Conservation (phyloP, 2,113 vertebrate species). For the Xiphophorus maculatus region DNA sequence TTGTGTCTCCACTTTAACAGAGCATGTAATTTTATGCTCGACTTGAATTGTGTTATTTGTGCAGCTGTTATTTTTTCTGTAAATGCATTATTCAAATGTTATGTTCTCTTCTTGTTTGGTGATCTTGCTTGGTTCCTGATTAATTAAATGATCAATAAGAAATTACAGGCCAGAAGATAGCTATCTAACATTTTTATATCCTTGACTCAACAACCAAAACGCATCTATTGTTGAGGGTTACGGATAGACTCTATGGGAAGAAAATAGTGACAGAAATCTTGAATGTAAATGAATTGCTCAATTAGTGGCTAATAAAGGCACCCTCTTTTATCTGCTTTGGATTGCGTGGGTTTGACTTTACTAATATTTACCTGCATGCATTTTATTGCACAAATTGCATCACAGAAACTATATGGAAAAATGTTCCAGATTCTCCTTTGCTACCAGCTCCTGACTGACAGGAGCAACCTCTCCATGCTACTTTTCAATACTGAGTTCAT, state of each 20-base stretch:
- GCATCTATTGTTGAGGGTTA: no score
- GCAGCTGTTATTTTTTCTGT: slow-evolving; percentile 50
- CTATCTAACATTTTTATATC: background rate
- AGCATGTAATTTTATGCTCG: background rate
- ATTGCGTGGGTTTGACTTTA: background rate
- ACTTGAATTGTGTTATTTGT: slow-evolving; percentile 40
- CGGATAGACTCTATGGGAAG: background rate
- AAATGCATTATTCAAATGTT: slow-evolving; percentile 49
- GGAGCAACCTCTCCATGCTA: background rate
- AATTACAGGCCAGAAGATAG: background rate
- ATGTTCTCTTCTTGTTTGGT: slow-evolving; percentile 6
- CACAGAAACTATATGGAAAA: background rate
- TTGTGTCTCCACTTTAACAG: slow-evolving; percentile 1
- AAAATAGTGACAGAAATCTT: background rate
- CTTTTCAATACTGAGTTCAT: background rate
- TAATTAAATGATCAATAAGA: background rate
- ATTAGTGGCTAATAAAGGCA: background rate
- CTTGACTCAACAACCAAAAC: background rate
- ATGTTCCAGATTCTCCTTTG: background rate
- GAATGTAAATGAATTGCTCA: background rate
- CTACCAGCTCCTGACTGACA: slow-evolving; percentile 12
- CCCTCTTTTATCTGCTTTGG: background rate
- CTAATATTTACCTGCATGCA: background rate
- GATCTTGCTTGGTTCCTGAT: background rate
- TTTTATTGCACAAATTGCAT: background rate